phyloP scores from a whole-genome alignment of 2,113 vertebrate genomes.

The Oryzias javanicus region DNA sequence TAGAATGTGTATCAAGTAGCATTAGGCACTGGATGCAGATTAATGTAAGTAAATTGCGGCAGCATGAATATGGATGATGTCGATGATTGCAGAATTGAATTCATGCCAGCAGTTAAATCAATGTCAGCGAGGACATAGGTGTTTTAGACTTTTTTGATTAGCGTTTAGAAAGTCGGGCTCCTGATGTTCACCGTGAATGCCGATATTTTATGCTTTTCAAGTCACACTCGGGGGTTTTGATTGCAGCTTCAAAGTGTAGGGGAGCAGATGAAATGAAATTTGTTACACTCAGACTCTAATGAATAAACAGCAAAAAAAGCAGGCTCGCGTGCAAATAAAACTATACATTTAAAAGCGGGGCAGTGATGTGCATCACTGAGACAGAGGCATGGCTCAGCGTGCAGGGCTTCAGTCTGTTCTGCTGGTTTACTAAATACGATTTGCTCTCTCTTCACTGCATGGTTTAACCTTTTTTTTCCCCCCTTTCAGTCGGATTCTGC shows the following conservation, averaged over 20 bases:
- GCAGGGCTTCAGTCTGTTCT: slow-evolving; percentile 30
- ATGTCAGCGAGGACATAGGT: slow-evolving; percentile 59
- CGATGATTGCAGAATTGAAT: slow-evolving; percentile 61
- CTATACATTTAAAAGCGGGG: slow-evolving; percentile 42
- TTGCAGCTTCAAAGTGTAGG: slow-evolving; percentile 30
- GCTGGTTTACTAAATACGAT: slow-evolving; percentile 36
- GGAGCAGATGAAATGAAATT: slow-evolving; percentile 27
- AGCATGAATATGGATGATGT: slow-evolving; percentile 60
- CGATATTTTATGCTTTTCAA: slow-evolving; percentile 21
- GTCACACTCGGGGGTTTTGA: slow-evolving; percentile 20
- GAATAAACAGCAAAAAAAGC: slow-evolving; percentile 27
- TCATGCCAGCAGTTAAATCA: slow-evolving; percentile 63
- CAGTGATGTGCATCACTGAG: slow-evolving; percentile 27
- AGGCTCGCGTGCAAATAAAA: slow-evolving; percentile 37
- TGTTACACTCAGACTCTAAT: slow-evolving; percentile 19
- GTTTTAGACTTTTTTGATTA: slow-evolving; percentile 59
- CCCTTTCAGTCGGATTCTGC: slow-evolving; percentile 31
- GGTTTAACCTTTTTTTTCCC: slow-evolving; percentile 23
- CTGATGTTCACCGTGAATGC: slow-evolving; percentile 20
- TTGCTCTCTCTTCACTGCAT: slow-evolving; percentile 22
- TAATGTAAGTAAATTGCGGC: slow-evolving; percentile 59
- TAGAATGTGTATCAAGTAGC: slow-evolving; percentile 30
- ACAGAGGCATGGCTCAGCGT: slow-evolving; percentile 30
- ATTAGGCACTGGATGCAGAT: slow-evolving; percentile 46
- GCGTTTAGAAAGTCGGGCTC: slow-evolving; percentile 43